These are phyloP conservation scores for Nesidiocoris tenuis DNA, from an alignment of 2,888 invertebrate species.

Conservation along the genomic window DNA sequence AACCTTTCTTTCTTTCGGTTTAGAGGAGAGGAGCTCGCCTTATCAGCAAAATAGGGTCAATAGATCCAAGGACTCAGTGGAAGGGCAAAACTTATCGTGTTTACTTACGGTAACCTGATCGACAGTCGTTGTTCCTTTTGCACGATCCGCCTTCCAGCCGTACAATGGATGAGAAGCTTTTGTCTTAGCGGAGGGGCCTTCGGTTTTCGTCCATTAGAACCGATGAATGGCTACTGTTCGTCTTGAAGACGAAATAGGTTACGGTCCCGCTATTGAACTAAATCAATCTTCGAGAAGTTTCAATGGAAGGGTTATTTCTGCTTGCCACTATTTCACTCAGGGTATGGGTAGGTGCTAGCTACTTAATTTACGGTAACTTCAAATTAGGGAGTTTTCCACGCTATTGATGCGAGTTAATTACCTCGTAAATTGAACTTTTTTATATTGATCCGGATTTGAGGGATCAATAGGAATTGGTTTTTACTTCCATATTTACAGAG, in stretches of 20 bases:
- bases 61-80: too few relatives aligned
- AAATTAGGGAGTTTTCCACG: too few relatives aligned
- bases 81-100: constrained; percentile 32
- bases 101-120: constrained; percentile 28
- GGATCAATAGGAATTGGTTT: too few relatives aligned
- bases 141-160: not conserved
- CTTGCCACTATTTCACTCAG: not conserved
- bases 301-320: not conserved
- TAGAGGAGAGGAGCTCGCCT: too few relatives aligned
- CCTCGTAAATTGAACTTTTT: too few relatives aligned
- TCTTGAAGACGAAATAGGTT: not conserved
- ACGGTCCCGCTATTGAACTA: not conserved
- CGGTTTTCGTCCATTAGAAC: not conserved
- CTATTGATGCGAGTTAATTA: too few relatives aligned
- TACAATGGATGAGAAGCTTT: not conserved
- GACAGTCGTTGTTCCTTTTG: constrained; percentile 15
- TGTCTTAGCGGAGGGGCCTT: not conserved
- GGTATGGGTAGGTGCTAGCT: too few relatives aligned
- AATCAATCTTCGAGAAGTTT: not conserved
- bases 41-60: too few relatives aligned
- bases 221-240: not conserved
- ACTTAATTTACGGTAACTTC: too few relatives aligned
- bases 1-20: too few relatives aligned
- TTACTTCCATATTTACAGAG: too few relatives aligned
- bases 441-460: too few relatives aligned